Percentiles rank a stretch among this genome's conserved stretches.
These are phyloP conservation scores for Phylloscopus collybita DNA, from an alignment of 2,797 vertebrate species.

Conservation along the genomic window DNA sequence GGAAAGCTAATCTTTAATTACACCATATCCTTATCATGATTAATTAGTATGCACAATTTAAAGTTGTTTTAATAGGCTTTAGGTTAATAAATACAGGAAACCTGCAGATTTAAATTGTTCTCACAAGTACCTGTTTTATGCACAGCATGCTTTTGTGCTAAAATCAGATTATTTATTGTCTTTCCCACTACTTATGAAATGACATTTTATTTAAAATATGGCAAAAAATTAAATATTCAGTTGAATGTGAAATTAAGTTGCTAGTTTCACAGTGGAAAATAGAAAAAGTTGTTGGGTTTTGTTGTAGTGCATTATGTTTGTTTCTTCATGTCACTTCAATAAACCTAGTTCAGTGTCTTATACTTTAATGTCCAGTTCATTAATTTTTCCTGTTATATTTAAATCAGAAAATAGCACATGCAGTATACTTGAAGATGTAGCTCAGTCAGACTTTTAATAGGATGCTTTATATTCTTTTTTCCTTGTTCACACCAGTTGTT, in stretches of 20 bases:
- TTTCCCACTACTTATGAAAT: neutral
- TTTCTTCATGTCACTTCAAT: slow-evolving; percentile 33
- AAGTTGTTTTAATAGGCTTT: neutral
- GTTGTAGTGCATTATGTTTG: neutral
- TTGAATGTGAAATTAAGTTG: neutral
- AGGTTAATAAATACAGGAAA: slow-evolving; percentile 19
- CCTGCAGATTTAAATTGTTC: neutral
- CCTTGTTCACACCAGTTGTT: neutral
- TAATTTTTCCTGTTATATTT: slow-evolving; percentile 49
- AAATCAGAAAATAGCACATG: neutral
- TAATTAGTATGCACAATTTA: slow-evolving; percentile 15
- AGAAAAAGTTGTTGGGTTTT: neutral
- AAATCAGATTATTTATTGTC: slow-evolving; percentile 7
- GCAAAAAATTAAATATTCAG: neutral
- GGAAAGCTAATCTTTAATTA: slow-evolving; percentile 60
- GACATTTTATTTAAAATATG: neutral
- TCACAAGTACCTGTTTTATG: neutral
- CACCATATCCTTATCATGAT: neutral
- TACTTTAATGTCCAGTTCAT: slow-evolving; percentile 1
- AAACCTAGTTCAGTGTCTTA: neutral
- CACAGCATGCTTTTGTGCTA: neutral
- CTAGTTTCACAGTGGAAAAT: neutral
- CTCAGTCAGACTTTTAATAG: slow-evolving; percentile 15
- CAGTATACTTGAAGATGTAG: slow-evolving; percentile 13
- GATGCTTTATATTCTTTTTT: neutral